These are phyloP conservation scores for Drosophila gaucha DNA, from an alignment of 2,888 invertebrate genomes.

Conservation along the genomic window DNA sequence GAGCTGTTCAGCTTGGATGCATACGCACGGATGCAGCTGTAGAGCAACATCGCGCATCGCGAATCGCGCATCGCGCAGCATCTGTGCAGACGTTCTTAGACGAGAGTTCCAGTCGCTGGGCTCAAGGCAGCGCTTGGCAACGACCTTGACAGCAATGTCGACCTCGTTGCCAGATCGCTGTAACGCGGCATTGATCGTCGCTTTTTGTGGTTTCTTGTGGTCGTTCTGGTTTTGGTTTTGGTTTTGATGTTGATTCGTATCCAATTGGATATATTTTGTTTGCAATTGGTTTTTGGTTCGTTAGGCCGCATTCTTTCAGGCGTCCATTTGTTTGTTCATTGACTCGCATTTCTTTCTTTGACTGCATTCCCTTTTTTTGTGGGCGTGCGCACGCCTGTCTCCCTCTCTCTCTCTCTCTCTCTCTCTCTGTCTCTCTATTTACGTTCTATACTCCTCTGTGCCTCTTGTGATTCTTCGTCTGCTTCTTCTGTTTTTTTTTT, in stretches of 20 bases:
- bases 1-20: slow-evolving; percentile 51
- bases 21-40: slow-evolving; percentile 8
- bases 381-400: too few species aligned
- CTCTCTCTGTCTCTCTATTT: background rate
- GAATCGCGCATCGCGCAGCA: too few species aligned
- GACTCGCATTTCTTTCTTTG: slow-evolving; percentile 44
- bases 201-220: slow-evolving; percentile 34
- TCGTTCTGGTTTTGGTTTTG: slow-evolving; percentile 18
- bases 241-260: slow-evolving; percentile 21
- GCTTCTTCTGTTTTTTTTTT: slow-evolving; percentile 2
- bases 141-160: slow-evolving; percentile 64
- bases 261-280: slow-evolving; percentile 15
- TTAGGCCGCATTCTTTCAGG: slow-evolving; percentile 63
- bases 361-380: too few species aligned
- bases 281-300: slow-evolving; percentile 17
- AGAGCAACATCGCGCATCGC: background rate
- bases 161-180: slow-evolving; percentile 60
- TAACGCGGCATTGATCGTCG: slow-evolving; percentile 35
- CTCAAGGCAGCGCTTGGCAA: slow-evolving; percentile 56
- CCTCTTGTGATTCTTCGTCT: too few species aligned
- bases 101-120: slow-evolving; percentile 20
- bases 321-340: slow-evolving; percentile 66
- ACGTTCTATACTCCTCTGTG: background rate
- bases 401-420: background rate
- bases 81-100: slow-evolving; percentile 19